Percentiles rank a stretch among this genome's conserved stretches.
phyloP scores from a whole-genome alignment of 2,797 vertebrate genomes.

The Xenops minutus region DNA sequence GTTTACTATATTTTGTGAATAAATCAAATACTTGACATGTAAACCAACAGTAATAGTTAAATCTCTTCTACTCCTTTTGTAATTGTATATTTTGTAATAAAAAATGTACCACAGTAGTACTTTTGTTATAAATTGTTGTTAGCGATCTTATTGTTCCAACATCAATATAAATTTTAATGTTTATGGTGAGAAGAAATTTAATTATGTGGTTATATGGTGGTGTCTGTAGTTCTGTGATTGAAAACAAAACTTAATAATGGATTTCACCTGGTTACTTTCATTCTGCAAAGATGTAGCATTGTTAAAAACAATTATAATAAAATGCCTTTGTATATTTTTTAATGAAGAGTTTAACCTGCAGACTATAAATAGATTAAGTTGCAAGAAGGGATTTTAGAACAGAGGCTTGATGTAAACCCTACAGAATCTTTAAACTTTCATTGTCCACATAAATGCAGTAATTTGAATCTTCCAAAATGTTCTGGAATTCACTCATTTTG shows the following conservation, averaged over 20 bases:
- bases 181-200: neutral
- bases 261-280: neutral
- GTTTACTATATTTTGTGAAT: neutral
- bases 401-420: neutral
- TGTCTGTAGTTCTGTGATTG: neutral
- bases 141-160: neutral
- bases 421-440: neutral
- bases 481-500: neutral
- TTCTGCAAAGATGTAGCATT: neutral
- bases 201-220: neutral
- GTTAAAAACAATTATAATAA: neutral
- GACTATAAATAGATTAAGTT: neutral
- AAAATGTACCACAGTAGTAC: neutral
- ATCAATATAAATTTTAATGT: neutral
- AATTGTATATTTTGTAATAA: neutral
- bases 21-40: neutral
- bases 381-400: neutral
- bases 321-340: neutral
- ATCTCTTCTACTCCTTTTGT: neutral
- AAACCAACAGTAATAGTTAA: neutral
- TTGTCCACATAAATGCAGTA: neutral
- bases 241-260: neutral
- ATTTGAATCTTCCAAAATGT: neutral
- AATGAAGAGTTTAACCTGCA: neutral
- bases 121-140: neutral